These are phyloP conservation scores for Mythimna lalbum DNA, from an alignment of 2,888 invertebrate species.

Conservation along the genomic window DNA sequence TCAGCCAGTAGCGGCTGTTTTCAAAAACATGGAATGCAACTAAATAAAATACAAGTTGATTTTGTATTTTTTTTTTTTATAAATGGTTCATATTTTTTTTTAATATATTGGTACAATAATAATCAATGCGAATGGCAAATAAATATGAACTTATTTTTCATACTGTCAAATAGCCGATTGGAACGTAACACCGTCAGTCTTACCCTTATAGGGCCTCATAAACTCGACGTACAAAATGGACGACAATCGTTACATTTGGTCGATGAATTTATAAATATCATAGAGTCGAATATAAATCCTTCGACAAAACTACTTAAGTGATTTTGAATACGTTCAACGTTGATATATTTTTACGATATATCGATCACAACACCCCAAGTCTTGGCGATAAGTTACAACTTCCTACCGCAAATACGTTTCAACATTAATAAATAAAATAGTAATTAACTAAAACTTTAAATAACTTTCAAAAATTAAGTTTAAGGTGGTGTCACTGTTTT, in stretches of 20 bases:
- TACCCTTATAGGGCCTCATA: slow-evolving; percentile 6
- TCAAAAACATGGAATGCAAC: too few relatives aligned
- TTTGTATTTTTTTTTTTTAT: too few relatives aligned
- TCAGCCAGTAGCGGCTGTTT: too few relatives aligned
- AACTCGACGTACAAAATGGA: slow-evolving; percentile 35
- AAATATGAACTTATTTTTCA: too few relatives aligned
- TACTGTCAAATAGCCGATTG: too few relatives aligned
- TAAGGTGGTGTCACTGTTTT: too few relatives aligned
- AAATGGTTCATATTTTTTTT: too few relatives aligned
- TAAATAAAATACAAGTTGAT: too few relatives aligned
- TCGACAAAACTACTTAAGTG: background rate
- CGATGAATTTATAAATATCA: slow-evolving; percentile 29
- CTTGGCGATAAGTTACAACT: background rate
- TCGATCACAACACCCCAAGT: slow-evolving; percentile 19
- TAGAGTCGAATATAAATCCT: background rate
- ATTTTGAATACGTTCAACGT: background rate
- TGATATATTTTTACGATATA: background rate
- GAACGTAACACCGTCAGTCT: slow-evolving; percentile 11
- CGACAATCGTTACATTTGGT: slow-evolving; percentile 30
- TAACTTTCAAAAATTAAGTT: background rate
- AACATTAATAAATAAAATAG: background rate
- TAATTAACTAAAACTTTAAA: background rate
- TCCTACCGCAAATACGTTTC: background rate
- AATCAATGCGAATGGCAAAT: too few relatives aligned
- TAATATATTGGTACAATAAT: too few relatives aligned